These are phyloP conservation scores for Equus quagga DNA, from an alignment of 2,113 vertebrate species.

Conservation along the genomic window DNA sequence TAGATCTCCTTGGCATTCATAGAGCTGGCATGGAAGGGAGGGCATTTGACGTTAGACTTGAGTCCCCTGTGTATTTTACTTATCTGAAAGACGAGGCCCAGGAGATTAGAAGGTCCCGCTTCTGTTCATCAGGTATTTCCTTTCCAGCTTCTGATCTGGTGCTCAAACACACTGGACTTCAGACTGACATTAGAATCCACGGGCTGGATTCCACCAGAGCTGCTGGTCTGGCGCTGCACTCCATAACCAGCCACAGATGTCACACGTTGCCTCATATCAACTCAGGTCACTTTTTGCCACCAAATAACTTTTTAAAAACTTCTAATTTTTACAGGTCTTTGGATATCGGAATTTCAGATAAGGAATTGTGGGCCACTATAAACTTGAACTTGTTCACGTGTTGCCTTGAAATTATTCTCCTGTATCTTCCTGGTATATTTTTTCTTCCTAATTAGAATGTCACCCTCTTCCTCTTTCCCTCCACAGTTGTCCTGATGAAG, in stretches of 20 bases:
- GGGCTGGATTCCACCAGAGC: rapidly evolving
- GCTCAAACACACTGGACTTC: too few species aligned
- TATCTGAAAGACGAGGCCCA: not conserved
- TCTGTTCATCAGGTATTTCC: not conserved
- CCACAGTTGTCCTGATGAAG: not conserved
- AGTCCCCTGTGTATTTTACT: not conserved
- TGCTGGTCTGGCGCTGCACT: too few species aligned
- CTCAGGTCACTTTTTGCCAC: not conserved
- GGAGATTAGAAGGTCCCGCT: not conserved
- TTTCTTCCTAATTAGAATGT: not conserved
- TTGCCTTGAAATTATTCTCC: not conserved
- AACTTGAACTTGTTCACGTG: not conserved
- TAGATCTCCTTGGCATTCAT: not conserved
- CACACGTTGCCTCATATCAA: not conserved
- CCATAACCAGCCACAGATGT: not conserved
- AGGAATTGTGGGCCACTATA: not conserved
- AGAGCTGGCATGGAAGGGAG: not conserved
- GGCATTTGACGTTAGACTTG: not conserved
- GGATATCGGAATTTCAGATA: not conserved
- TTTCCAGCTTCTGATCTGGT: not conserved
- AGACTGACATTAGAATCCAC: not conserved
- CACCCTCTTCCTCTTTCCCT: not conserved
- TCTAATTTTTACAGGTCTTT: not conserved
- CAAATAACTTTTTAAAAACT: not conserved
- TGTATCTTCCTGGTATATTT: not conserved